phyloP scores from a whole-genome alignment of 2,888 invertebrate genomes.

The Sturmia bella region DNA sequence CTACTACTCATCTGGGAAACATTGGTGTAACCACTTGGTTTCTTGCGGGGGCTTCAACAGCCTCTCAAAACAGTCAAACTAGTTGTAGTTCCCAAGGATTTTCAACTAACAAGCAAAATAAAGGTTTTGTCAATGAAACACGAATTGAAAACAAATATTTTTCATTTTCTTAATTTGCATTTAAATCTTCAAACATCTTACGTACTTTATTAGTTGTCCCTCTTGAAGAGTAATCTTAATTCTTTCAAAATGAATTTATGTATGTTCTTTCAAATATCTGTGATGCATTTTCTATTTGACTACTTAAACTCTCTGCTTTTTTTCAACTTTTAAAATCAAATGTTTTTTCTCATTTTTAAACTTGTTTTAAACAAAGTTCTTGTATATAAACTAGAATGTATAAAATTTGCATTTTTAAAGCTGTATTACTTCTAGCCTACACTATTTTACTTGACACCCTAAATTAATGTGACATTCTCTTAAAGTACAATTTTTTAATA shows the following conservation, averaged over 20 bases:
- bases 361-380: conserved; percentile 10
- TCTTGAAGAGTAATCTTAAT: background rate
- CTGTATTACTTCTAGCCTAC: too few species aligned
- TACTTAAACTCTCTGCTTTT: too few species aligned
- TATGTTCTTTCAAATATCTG: background rate
- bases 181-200: too few species aligned
- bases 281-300: conserved; percentile 14
- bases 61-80: conserved; percentile 64
- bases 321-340: background rate
- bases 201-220: background rate
- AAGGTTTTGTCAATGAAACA: conserved; percentile 63
- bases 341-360: background rate
- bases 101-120: conserved; percentile 68
- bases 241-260: background rate
- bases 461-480: too few species aligned
- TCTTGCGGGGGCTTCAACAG: conserved; percentile 80
- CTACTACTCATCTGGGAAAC: conserved; percentile 76
- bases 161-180: background rate
- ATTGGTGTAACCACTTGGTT: conserved; percentile 82
- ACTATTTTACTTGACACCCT: too few species aligned
- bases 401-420: background rate
- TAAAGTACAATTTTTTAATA: too few species aligned
- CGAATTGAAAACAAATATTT: conserved; percentile 3
- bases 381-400: conserved; percentile 44
- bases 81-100: conserved; percentile 73